phyloP scores from a whole-genome alignment of 2,888 invertebrate species.

The Drosophila borborema region DNA sequence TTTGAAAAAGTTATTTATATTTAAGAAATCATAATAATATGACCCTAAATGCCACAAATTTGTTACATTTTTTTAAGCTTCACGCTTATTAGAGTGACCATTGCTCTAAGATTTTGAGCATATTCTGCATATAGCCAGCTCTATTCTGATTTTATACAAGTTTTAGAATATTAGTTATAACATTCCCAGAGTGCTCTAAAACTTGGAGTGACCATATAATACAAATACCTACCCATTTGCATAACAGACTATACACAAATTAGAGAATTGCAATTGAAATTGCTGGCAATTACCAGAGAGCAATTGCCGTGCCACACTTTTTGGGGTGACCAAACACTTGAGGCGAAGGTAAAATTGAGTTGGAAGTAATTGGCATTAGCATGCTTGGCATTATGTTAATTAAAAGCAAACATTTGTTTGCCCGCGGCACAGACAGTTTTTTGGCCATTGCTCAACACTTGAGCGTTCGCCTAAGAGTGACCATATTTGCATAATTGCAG shows the following conservation, averaged over 20 bases:
- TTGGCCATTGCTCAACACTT: conserved; percentile 3
- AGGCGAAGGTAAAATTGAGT: not conserved
- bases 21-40: not conserved
- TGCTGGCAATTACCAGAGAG: not conserved
- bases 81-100: not conserved
- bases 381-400: conserved; percentile 9
- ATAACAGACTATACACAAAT: not conserved
- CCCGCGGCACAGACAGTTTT: not conserved
- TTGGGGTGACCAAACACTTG: conserved; percentile 11
- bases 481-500: conserved; percentile 52
- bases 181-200: no score
- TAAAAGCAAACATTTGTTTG: not conserved
- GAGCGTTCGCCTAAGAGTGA: conserved; percentile 26
- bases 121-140: no score
- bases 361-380: conserved; percentile 4
- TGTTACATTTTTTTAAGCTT: not conserved
- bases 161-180: no score
- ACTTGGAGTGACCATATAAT: not conserved
- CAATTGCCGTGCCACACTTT: not conserved
- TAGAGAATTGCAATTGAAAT: not conserved
- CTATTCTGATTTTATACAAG: no score
- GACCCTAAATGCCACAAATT: not conserved
- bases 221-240: not conserved
- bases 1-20: no score
- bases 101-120: not conserved